Evolutionary conservation across 2,797 vertebrate species (phyloP).

Genomic region (Acanthurus leucopareius): DNA sequence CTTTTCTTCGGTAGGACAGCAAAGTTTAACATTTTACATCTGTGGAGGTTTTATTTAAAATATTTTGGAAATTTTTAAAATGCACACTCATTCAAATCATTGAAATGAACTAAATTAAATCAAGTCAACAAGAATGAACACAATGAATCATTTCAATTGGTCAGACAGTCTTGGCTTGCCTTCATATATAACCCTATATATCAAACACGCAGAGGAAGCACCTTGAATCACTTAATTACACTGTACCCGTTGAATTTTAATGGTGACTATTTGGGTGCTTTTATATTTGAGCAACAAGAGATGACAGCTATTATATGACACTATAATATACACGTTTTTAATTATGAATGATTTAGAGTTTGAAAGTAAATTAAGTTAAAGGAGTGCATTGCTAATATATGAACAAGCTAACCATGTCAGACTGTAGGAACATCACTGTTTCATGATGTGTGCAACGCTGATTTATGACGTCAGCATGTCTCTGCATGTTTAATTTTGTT

Average conservation of each 20-base stretch:
- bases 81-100: too few species aligned
- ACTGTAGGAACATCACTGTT: background rate
- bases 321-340: background rate
- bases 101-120: background rate
- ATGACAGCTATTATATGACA: background rate
- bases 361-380: background rate
- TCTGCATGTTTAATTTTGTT: slow-evolving; percentile 8
- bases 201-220: background rate
- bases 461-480: slow-evolving; percentile 11
- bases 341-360: background rate
- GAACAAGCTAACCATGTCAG: too few species aligned
- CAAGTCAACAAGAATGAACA: background rate
- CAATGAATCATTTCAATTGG: background rate
- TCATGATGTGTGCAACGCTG: too few species aligned
- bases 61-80: too few species aligned
- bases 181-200: background rate
- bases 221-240: background rate
- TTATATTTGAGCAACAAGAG: background rate
- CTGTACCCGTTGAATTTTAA: too few species aligned
- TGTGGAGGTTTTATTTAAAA: too few species aligned
- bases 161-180: background rate
- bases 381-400: too few species aligned
- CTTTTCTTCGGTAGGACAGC: too few species aligned
- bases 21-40: too few species aligned
- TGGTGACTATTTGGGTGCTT: background rate